These are phyloP conservation scores for Perodicticus potto DNA, from an alignment of 2,797 vertebrate genomes.

Conservation along the genomic window DNA sequence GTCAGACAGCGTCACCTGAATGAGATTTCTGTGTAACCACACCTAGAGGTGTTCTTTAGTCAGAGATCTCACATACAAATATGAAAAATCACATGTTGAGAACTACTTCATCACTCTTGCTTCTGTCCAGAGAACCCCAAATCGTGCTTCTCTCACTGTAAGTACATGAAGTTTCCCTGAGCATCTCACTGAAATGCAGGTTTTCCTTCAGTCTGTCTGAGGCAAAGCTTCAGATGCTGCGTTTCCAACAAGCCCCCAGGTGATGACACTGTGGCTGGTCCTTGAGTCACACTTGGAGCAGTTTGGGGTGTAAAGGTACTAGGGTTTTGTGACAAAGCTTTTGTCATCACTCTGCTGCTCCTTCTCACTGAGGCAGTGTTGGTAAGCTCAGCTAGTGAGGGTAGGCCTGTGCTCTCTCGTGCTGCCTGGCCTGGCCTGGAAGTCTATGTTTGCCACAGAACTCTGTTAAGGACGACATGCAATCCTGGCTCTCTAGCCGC, in stretches of 20 bases:
- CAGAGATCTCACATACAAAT: neutral
- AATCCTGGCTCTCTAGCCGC: neutral
- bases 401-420: neutral
- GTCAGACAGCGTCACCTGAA: neutral
- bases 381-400: neutral
- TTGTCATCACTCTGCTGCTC: neutral
- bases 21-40: neutral
- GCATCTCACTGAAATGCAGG: neutral
- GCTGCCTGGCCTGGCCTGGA: neutral
- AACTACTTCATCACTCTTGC: neutral
- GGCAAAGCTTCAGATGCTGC: neutral
- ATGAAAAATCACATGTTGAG: neutral
- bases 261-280: neutral
- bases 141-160: fast-evolving
- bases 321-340: neutral
- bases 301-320: neutral
- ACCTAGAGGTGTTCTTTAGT: neutral
- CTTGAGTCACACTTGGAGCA: neutral
- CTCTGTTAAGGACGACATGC: neutral
- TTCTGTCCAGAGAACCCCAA: neutral
- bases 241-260: neutral
- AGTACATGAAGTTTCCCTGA: fast-evolving
- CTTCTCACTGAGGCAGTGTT: constrained; percentile 5
- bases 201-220: neutral
- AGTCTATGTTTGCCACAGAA: neutral